Conservation (phyloP, 2,888 invertebrate species). For the Hypselothyrea guttata region DNA sequence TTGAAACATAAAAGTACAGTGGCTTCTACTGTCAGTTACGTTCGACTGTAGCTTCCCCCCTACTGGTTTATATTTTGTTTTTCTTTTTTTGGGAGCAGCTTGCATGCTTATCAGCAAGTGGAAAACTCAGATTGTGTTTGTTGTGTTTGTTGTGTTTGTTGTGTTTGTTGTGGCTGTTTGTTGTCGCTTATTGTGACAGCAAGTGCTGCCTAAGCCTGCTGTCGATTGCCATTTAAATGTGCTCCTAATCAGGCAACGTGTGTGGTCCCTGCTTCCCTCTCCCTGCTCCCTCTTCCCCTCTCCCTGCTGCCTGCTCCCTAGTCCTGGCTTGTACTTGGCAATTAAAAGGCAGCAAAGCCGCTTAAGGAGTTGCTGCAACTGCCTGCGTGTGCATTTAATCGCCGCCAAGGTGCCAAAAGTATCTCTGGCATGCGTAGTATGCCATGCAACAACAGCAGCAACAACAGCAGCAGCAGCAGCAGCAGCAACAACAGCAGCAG, state of each 20-base stretch:
- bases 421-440: constrained; percentile 76
- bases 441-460: constrained; percentile 42
- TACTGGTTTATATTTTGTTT: too few relatives aligned
- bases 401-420: constrained; percentile 75
- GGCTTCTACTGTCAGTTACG: too few relatives aligned
- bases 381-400: constrained; percentile 73
- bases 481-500: constrained; percentile 21
- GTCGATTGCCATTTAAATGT: constrained; percentile 72
- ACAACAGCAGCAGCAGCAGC: constrained; percentile 6
- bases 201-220: constrained; percentile 46
- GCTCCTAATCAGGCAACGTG: constrained; percentile 69
- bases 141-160: too few relatives aligned
- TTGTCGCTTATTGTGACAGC: constrained; percentile 49
- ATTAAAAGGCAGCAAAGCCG: constrained; percentile 68
- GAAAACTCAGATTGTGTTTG: background rate
- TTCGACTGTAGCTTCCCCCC: too few relatives aligned
- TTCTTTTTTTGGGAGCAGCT: constrained; percentile 10
- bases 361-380: constrained; percentile 46
- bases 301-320: too few relatives aligned
- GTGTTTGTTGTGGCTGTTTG: constrained; percentile 56
- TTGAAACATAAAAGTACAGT: too few relatives aligned
- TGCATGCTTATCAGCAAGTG: constrained; percentile 14
- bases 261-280: constrained; percentile 66
- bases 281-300: too few relatives aligned
- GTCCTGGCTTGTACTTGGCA: constrained; percentile 59